Conservation (phyloP, 1,140 invertebrate species). For the Leptestheria dahalacensis region DNA sequence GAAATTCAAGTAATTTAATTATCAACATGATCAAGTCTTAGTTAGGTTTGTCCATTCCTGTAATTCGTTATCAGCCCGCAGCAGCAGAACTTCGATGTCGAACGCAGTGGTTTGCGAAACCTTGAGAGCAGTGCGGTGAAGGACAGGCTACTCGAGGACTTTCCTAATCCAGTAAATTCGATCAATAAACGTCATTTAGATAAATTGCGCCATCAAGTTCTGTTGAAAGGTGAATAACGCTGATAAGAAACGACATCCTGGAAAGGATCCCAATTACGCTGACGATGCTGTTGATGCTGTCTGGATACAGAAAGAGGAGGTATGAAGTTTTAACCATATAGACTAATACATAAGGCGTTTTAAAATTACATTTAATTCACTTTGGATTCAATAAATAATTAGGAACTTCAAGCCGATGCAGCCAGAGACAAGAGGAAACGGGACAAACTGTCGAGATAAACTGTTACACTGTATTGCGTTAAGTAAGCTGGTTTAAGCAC, state of each 20-base stretch:
- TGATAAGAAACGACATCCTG: background rate
- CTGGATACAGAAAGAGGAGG: background rate
- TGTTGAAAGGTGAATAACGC: background rate
- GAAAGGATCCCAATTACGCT: background rate
- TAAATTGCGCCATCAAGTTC: background rate
- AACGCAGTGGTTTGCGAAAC: background rate
- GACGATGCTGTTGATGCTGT: background rate
- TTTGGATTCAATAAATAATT: no score
- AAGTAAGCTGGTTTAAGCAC: no score
- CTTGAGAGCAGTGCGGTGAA: background rate
- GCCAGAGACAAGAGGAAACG: no score
- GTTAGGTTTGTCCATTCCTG: background rate
- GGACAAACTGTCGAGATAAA: no score
- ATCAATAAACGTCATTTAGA: background rate
- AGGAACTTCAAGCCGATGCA: no score
- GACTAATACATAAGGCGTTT: no score
- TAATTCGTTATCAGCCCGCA: background rate
- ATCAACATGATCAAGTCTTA: background rate
- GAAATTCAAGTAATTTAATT: conserved; percentile 10
- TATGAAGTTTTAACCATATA: background rate
- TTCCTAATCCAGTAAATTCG: background rate
- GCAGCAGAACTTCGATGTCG: background rate
- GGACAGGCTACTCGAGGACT: background rate
- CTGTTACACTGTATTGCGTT: no score
- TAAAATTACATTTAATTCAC: no score